These are phyloP conservation scores for Nebria brevicollis DNA, from an alignment of 2,888 invertebrate genomes.

Conservation along the genomic window DNA sequence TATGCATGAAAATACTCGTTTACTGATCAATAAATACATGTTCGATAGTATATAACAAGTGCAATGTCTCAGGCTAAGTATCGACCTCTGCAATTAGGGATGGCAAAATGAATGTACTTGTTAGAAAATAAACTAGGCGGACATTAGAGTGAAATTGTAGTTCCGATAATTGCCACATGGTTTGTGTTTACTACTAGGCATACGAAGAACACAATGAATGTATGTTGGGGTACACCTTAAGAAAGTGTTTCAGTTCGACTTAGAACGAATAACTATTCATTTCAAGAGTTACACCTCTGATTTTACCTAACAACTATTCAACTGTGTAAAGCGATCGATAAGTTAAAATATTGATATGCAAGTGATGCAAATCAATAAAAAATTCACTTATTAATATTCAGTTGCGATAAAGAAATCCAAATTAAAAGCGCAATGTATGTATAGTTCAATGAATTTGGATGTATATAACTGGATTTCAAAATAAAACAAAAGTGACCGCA, in stretches of 20 bases:
- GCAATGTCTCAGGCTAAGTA: conserved; percentile 38
- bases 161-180: conserved; percentile 35
- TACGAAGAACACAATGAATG: neutral
- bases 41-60: conserved; percentile 41
- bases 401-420: no score
- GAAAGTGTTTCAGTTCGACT: conserved; percentile 35
- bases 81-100: conserved; percentile 44
- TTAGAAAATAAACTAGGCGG: conserved; percentile 43
- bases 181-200: neutral
- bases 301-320: neutral
- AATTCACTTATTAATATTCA: no score
- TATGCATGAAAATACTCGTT: conserved; percentile 46
- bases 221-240: conserved; percentile 12
- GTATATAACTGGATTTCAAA: no score
- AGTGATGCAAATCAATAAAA: no score
- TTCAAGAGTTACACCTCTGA: neutral
- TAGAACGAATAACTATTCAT: neutral
- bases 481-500: no score
- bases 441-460: no score
- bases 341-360: no score
- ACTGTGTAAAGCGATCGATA: no score
- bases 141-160: conserved; percentile 45
- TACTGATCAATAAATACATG: conserved; percentile 43
- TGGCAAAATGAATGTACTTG: conserved; percentile 42
- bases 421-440: no score